Percentiles rank a stretch among this genome's conserved stretches.
Conservation (phyloP, 2,888 invertebrate genomes). For the Sycophila texana region DNA sequence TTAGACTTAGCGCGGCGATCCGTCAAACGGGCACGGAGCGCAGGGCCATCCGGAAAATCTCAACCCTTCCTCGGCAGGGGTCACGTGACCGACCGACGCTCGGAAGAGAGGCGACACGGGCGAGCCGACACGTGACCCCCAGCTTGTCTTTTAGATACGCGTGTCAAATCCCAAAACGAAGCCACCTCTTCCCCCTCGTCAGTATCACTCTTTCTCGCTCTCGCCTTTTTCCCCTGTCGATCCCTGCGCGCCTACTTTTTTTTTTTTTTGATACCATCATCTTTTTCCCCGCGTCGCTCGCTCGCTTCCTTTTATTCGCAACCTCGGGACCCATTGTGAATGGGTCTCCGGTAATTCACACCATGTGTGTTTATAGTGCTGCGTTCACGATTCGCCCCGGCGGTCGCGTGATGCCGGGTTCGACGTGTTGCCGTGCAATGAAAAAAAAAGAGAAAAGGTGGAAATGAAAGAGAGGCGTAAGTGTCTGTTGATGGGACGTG, state of each 20-base stretch:
- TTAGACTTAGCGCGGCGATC: slow-evolving; percentile 73
- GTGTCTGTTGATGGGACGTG: slow-evolving; percentile 51
- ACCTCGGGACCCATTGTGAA: not conserved
- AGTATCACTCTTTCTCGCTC: slow-evolving; percentile 14
- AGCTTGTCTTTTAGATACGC: slow-evolving; percentile 72
- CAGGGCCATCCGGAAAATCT: slow-evolving; percentile 66
- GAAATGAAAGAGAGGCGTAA: slow-evolving; percentile 36
- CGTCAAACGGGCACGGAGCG: slow-evolving; percentile 68
- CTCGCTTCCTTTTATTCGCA: slow-evolving; percentile 55
- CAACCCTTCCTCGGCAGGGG: slow-evolving; percentile 71
- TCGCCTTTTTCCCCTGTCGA: slow-evolving; percentile 23
- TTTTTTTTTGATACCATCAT: slow-evolving; percentile 55
- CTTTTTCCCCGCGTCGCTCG: slow-evolving; percentile 39
- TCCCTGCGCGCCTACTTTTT: slow-evolving; percentile 27
- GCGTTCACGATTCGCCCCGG: slow-evolving; percentile 45
- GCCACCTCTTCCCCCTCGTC: slow-evolving; percentile 1
- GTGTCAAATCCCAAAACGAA: slow-evolving; percentile 74
- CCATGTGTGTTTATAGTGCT: slow-evolving; percentile 48
- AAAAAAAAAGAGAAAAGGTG: slow-evolving; percentile 21
- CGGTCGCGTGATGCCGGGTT: slow-evolving; percentile 38
- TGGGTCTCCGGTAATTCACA: slow-evolving; percentile 52
- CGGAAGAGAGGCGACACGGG: slow-evolving; percentile 57
- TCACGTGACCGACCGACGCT: slow-evolving; percentile 72
- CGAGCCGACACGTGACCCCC: slow-evolving; percentile 63
- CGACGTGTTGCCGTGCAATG: slow-evolving; percentile 16